A percentile compares a stretch with the other conserved stretches of the same genome.
Evolutionary conservation across 2,797 vertebrate species (phyloP).

Genomic region (Manis pentadactyla): DNA sequence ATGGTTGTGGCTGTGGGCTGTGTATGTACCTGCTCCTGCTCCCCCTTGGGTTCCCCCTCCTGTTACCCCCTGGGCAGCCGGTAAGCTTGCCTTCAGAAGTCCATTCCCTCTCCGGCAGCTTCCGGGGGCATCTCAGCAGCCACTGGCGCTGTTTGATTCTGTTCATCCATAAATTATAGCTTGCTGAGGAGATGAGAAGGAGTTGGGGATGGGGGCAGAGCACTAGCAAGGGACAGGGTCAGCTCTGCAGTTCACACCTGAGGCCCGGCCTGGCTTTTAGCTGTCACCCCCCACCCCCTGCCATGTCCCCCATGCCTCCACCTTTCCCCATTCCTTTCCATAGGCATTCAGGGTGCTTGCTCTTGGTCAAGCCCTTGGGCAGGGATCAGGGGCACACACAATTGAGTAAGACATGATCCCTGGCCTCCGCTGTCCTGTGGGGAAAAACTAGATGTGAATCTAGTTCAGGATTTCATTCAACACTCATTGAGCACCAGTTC

Average conservation of each 20-base stretch:
- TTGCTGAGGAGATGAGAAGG: conserved; percentile 71
- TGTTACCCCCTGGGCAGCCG: not conserved
- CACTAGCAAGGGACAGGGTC: not conserved
- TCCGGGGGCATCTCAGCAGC: conserved; percentile 63
- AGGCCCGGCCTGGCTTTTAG: conserved; percentile 25
- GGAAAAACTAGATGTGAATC: not conserved
- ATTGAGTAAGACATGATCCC: not conserved
- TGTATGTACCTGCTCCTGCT: not conserved
- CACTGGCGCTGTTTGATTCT: conserved; percentile 69
- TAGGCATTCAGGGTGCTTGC: not conserved
- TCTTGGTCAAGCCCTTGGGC: not conserved
- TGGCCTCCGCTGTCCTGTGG: not conserved
- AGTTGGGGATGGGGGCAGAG: conserved; percentile 11
- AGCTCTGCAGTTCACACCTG: conserved; percentile 1
- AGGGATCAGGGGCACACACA: not conserved
- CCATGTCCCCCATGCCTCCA: not conserved
- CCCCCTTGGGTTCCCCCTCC: not conserved
- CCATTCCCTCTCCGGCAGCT: conserved; percentile 20
- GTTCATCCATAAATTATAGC: conserved; percentile 79
- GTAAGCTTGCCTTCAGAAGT: conserved; percentile 62
- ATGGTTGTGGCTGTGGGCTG: not conserved
- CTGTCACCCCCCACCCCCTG: fast-evolving
- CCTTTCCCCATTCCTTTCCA: not conserved
- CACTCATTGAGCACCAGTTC: not conserved
- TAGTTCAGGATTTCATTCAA: not conserved